Conservation (phyloP, 2,113 vertebrate genomes). For the Sphaerodactylus townsendi region DNA sequence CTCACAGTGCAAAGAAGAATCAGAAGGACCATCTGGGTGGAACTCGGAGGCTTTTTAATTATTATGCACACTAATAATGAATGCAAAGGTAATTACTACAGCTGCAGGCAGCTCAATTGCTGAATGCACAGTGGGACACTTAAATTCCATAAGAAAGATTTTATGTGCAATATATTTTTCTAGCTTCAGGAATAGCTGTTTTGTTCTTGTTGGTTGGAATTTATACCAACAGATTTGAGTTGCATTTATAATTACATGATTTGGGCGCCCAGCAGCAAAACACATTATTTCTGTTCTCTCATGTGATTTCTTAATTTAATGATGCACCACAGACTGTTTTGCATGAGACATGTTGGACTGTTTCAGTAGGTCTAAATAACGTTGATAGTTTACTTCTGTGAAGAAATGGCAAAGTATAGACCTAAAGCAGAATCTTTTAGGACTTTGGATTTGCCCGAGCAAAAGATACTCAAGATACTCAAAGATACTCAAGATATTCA, state of each 20-base stretch:
- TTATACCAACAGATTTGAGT: conserved; percentile 8
- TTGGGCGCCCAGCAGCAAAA: background rate
- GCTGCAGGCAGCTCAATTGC: conserved; percentile 15
- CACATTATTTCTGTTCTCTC: background rate
- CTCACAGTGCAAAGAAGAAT: background rate
- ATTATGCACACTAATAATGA: conserved; percentile 2
- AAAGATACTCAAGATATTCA: too few relatives aligned
- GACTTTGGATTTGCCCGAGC: background rate
- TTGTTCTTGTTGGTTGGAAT: conserved; percentile 1
- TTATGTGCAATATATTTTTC: background rate
- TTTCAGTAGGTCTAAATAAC: background rate
- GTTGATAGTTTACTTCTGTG: background rate
- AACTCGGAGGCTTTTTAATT: background rate
- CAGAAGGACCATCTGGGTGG: background rate
- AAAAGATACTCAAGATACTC: too few relatives aligned
- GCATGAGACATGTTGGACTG: background rate
- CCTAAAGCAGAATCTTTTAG: background rate
- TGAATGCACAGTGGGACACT: background rate
- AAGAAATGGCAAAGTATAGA: background rate
- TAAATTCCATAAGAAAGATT: conserved; percentile 25
- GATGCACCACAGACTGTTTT: background rate
- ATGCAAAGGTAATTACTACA: conserved; percentile 11
- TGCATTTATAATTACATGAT: conserved; percentile 8
- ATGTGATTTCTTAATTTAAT: background rate
- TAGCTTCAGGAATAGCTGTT: conserved; percentile 25